Base-by-base conservation (phyloP, 1,140 invertebrate species). In the Kradibia gibbosae region DNA sequence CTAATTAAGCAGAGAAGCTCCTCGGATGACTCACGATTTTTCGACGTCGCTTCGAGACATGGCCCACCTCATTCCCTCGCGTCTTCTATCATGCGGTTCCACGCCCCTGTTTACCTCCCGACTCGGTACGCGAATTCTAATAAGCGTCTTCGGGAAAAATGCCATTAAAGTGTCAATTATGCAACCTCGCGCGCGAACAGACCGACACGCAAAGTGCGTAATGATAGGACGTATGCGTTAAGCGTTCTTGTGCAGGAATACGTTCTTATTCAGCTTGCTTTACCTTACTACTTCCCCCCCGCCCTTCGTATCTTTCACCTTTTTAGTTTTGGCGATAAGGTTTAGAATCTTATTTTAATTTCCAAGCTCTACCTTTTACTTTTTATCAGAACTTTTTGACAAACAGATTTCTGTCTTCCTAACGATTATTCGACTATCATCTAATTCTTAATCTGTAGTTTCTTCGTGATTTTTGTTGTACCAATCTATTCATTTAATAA, bases 81-180 rank as follows among this genome's bases (percentile, higher is more conserved):
- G n/a, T n/a, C n/a, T n/a, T n/a, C n/a, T n/a, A n/a, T n/a, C n/a
- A n/a, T n/a, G n/a, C n/a, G n/a, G n/a, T n/a, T 39, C 17, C 20
- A 53, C 5, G 20, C 15, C 31, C 13, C 36, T 20, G 34, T 22
- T 22, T 36, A 10, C 10, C 34, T 1, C 11, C 34, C 22, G 22
- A 20, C 20, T 17, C 50, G 50, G 50, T 5, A n/a, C 20, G 8
- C 13, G 10, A 11, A 39, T 34, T 31, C n/a, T 67, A 39, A 67
- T 39, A 62, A 76, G 55, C 71, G 28, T 53, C 48, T 53, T 73
- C 71, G 53, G 10, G 53, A 53, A 73, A 62, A 60, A 50, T 87
- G 84, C 85, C 83, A 88, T 88, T 88, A 86, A 84, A 85, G 83
- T 86, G 86, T 88, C 86, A 87, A 87, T 88, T 85, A 87, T 83